A percentile compares a stretch with the other conserved stretches of the same genome.
Conservation (phyloP, 1,140 invertebrate species). For the Paramacrobiotus metropolitanus region DNA sequence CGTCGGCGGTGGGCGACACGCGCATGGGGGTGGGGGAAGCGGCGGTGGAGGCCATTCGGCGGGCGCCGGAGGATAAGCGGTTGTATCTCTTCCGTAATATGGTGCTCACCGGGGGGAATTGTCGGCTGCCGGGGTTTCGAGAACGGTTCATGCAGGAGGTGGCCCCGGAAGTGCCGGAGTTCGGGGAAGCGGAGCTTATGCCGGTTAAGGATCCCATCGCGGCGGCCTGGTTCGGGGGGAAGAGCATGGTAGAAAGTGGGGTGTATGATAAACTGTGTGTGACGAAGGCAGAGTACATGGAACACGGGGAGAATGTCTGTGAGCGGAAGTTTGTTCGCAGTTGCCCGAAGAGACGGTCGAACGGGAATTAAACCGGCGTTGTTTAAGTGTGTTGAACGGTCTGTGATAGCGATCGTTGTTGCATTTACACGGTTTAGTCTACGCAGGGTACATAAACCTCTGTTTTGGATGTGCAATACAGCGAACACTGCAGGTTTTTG, state of each 20-base stretch:
- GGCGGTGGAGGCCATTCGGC: constrained; percentile 31
- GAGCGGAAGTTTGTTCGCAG: constrained; percentile 18
- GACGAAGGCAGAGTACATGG: constrained; percentile 18
- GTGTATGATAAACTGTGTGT: constrained; percentile 10
- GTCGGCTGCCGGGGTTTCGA: constrained; percentile 43
- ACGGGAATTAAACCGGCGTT: too few relatives aligned
- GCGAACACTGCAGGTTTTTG: too few relatives aligned
- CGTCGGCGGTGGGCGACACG: constrained; percentile 74
- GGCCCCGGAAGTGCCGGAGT: not conserved
- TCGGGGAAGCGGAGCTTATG: not conserved
- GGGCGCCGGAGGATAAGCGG: constrained; percentile 8
- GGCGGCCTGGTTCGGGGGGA: constrained; percentile 22
- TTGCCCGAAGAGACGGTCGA: too few relatives aligned
- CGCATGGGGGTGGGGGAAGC: constrained; percentile 85
- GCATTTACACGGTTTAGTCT: too few relatives aligned
- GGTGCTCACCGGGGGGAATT: constrained; percentile 69
- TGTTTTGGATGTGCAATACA: too few relatives aligned
- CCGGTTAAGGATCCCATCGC: constrained; percentile 14
- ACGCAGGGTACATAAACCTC: too few relatives aligned
- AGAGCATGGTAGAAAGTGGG: constrained; percentile 16
- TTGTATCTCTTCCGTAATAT: constrained; percentile 40
- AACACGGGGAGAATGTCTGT: constrained; percentile 21
- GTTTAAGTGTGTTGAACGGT: too few relatives aligned
- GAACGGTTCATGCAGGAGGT: constrained; percentile 33
- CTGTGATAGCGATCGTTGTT: too few relatives aligned